Conservation (phyloP, 1,140 invertebrate genomes). For the Colletes gigas region DNA sequence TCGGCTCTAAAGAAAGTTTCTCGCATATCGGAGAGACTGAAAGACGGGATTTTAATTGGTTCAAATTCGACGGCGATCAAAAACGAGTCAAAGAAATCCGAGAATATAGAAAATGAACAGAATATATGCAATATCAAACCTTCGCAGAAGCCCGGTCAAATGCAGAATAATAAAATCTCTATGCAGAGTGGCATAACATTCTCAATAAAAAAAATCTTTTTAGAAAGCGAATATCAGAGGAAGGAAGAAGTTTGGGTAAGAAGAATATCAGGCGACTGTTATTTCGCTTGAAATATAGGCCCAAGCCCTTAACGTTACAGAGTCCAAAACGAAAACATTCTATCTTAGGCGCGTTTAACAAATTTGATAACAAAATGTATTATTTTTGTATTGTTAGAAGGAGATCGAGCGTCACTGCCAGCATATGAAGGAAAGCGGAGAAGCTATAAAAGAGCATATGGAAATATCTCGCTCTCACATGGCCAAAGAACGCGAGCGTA, state of each 20-base stretch:
- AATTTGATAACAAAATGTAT: neutral
- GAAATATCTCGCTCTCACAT: conserved; percentile 69
- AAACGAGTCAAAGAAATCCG: conserved; percentile 37
- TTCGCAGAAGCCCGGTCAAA: conserved; percentile 40
- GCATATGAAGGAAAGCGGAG: conserved; percentile 75
- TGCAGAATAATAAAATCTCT: conserved; percentile 57
- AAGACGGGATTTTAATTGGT: too few relatives aligned
- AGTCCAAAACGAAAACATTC: neutral
- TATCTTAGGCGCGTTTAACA: too few relatives aligned
- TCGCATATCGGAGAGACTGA: too few relatives aligned
- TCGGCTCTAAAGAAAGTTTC: conserved; percentile 76
- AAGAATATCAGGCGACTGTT: too few relatives aligned
- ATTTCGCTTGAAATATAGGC: too few relatives aligned
- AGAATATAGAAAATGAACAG: conserved; percentile 64
- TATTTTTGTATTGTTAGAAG: conserved; percentile 54
- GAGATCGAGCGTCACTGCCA: conserved; percentile 68
- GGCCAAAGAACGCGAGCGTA: conserved; percentile 73
- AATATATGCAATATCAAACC: conserved; percentile 60
- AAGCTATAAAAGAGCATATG: conserved; percentile 71
- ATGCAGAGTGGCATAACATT: conserved; percentile 69
- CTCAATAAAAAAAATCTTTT: conserved; percentile 73
- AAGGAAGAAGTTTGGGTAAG: conserved; percentile 73
- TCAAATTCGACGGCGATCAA: conserved; percentile 60
- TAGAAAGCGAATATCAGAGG: conserved; percentile 74
- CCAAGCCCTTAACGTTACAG: neutral